Evolutionary conservation across 2,797 vertebrate genomes (phyloP).

Genomic region (Eulemur albifrons): DNA sequence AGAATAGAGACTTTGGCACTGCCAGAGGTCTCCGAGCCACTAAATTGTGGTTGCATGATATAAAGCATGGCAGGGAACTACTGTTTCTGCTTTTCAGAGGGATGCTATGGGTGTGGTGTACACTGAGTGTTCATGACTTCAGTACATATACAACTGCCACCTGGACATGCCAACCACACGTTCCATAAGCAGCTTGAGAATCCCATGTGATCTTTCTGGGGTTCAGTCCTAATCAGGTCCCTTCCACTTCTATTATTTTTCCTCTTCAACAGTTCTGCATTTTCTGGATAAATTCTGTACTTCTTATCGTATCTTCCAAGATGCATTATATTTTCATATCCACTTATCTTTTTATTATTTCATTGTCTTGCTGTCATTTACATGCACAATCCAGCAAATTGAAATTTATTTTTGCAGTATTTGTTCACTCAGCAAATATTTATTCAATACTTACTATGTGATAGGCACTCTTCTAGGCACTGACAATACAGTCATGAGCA

Average conservation of each 20-base stretch:
- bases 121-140: not conserved
- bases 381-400: not conserved
- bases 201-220: not conserved
- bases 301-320: not conserved
- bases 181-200: not conserved
- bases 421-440: not conserved
- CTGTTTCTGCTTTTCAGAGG: not conserved
- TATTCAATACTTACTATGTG: not conserved
- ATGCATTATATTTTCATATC: not conserved
- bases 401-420: not conserved
- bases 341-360: not conserved
- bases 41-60: not conserved
- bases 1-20: not conserved
- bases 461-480: not conserved
- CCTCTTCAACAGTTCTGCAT: not conserved
- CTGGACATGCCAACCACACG: not conserved
- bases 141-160: not conserved
- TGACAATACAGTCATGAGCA: not conserved
- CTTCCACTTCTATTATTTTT: not conserved
- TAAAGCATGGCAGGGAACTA: not conserved
- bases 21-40: not conserved
- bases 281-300: not conserved
- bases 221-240: not conserved
- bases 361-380: not conserved
- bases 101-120: not conserved